These are phyloP conservation scores for Callithrix jacchus DNA, from an alignment of 2,113 vertebrate genomes.

Conservation along the genomic window DNA sequence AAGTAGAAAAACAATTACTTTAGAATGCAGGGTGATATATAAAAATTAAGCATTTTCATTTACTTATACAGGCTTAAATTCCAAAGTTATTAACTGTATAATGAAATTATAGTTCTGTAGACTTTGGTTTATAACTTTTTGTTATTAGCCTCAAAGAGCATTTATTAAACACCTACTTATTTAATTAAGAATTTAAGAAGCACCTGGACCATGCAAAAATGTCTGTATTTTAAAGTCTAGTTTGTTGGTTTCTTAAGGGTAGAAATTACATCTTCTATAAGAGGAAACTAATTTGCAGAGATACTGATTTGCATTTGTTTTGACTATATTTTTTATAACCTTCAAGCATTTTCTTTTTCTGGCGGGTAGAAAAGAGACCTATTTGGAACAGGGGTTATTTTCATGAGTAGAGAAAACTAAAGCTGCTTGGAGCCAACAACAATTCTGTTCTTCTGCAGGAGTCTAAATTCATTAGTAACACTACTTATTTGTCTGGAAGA, in stretches of 20 bases:
- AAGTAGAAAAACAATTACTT: neutral
- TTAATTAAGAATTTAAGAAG: slow-evolving; percentile 39
- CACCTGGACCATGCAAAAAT: neutral
- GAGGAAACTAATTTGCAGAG: neutral
- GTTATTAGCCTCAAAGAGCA: slow-evolving; percentile 15
- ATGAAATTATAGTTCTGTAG: slow-evolving; percentile 39
- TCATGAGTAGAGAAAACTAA: neutral
- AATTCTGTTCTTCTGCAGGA: neutral
- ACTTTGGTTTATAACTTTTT: slow-evolving; percentile 21
- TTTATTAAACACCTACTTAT: neutral
- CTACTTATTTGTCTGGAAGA: neutral
- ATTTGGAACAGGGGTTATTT: neutral
- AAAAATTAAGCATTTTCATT: slow-evolving; percentile 50
- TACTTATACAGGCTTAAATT: slow-evolving; percentile 3
- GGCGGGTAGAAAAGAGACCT: neutral
- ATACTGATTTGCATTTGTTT: neutral
- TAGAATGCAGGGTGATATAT: neutral
- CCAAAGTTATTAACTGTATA: slow-evolving; percentile 28
- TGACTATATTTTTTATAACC: neutral
- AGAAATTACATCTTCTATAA: slow-evolving; percentile 24
- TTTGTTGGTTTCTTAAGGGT: neutral
- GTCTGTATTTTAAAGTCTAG: slow-evolving; percentile 7
- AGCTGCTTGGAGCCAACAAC: neutral
- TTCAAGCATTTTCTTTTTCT: neutral
- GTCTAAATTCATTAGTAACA: neutral